Conservation (phyloP, 2,113 vertebrate genomes). For the Pogonocichla stellata region DNA sequence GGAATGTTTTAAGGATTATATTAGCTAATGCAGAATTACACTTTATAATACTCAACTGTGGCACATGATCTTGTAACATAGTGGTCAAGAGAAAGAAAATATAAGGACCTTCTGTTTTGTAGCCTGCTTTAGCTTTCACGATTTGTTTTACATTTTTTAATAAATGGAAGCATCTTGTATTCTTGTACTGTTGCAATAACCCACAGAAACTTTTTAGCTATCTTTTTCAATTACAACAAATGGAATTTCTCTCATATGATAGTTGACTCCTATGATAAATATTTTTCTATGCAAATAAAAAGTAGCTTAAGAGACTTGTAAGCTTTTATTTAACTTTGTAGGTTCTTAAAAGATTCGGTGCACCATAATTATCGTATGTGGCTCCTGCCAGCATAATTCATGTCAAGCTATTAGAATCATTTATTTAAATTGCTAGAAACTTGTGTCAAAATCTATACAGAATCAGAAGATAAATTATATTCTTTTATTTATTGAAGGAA, state of each 20-base stretch:
- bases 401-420: conserved; percentile 5
- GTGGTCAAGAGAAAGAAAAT: conserved; percentile 50
- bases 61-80: conserved; percentile 65
- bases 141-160: conserved; percentile 73
- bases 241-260: conserved; percentile 69
- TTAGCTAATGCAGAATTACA: conserved; percentile 59
- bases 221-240: conserved; percentile 76
- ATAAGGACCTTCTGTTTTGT: conserved; percentile 62
- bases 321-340: conserved; percentile 55
- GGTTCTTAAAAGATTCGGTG: conserved; percentile 25
- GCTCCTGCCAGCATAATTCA: conserved; percentile 15
- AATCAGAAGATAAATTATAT: conserved; percentile 22
- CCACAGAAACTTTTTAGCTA: conserved; percentile 74
- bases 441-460: conserved; percentile 18
- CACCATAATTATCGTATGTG: not conserved
- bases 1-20: conserved; percentile 52
- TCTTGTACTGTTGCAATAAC: conserved; percentile 77
- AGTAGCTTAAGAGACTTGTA: conserved; percentile 56
- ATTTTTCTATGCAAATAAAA: conserved; percentile 79
- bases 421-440: conserved; percentile 15
- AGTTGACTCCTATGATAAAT: conserved; percentile 68
- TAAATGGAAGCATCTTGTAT: conserved; percentile 76
- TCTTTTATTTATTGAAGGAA: conserved; percentile 59
- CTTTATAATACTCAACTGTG: conserved; percentile 59
- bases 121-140: conserved; percentile 73